These are phyloP conservation scores for Ptychodera flava DNA, from an alignment of 35 echinoderm and acorn worm species.

Conservation along the genomic window DNA sequence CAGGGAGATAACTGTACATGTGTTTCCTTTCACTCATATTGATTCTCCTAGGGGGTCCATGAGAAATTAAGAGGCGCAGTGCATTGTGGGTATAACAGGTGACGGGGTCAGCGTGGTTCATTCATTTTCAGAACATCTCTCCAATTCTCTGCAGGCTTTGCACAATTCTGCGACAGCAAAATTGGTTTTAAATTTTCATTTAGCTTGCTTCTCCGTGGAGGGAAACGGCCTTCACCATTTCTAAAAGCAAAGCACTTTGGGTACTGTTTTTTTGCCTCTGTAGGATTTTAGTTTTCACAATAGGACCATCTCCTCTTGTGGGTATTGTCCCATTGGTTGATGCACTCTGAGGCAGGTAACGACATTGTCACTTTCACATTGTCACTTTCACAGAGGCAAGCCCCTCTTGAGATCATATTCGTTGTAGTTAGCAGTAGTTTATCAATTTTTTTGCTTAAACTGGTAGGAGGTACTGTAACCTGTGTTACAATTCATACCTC, in stretches of 20 bases:
- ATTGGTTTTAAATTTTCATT: constrained; percentile 2
- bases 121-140: not conserved
- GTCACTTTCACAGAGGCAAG: not conserved
- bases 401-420: not conserved
- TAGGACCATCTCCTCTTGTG: not conserved
- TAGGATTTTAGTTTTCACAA: too few relatives aligned
- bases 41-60: not conserved
- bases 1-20: too few relatives aligned
- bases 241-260: not conserved
- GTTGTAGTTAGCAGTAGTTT: not conserved
- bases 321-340: not conserved
- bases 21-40: too few relatives aligned
- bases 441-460: not conserved
- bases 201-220: not conserved
- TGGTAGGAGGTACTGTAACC: too few relatives aligned
- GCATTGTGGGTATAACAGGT: not conserved
- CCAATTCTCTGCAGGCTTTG: not conserved
- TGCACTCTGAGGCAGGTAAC: not conserved
- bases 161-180: not conserved
- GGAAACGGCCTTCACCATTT: not conserved
- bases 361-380: not conserved
- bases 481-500: too few relatives aligned
- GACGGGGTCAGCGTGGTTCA: not conserved
- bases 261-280: not conserved
- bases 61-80: not conserved